Percentiles rank a stretch among this genome's conserved stretches.
Conservation (phyloP, 2,888 invertebrate genomes). For the Atrina japonica region DNA sequence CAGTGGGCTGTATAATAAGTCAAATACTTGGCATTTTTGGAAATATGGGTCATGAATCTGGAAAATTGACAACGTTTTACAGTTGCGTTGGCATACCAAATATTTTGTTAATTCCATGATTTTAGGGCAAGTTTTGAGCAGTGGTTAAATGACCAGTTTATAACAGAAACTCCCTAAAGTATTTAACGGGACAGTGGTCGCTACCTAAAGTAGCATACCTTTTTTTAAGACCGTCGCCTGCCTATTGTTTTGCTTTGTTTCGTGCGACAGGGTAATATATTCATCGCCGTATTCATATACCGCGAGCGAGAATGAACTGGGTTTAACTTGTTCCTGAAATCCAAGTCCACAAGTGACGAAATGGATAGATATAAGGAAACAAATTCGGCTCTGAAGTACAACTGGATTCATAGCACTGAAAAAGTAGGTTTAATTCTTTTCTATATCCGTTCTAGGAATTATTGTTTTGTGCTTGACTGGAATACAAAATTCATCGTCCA, state of each 20-base stretch:
- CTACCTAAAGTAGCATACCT: too few species aligned
- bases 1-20: constrained; percentile 28
- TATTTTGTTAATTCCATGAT: neutral
- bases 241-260: constrained; percentile 23
- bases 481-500: constrained; percentile 14
- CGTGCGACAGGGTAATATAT: neutral
- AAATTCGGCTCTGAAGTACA: constrained; percentile 8
- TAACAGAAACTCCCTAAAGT: constrained; percentile 12
- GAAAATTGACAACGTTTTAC: constrained; percentile 11
- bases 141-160: constrained; percentile 18
- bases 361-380: constrained; percentile 30
- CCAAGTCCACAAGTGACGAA: constrained; percentile 27
- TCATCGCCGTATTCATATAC: constrained; percentile 13
- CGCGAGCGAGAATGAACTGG: constrained; percentile 5
- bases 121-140: constrained; percentile 14
- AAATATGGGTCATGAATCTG: constrained; percentile 18
- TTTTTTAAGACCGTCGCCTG: too few species aligned
- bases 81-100: constrained; percentile 5
- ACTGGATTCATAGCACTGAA: constrained; percentile 15
- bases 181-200: constrained; percentile 37
- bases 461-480: constrained; percentile 33
- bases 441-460: constrained; percentile 18
- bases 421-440: constrained; percentile 21
- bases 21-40: neutral
- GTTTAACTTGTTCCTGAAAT: constrained; percentile 24